Conservation (phyloP, 2,797 vertebrate genomes). For the Distichodus sexfasciatus region DNA sequence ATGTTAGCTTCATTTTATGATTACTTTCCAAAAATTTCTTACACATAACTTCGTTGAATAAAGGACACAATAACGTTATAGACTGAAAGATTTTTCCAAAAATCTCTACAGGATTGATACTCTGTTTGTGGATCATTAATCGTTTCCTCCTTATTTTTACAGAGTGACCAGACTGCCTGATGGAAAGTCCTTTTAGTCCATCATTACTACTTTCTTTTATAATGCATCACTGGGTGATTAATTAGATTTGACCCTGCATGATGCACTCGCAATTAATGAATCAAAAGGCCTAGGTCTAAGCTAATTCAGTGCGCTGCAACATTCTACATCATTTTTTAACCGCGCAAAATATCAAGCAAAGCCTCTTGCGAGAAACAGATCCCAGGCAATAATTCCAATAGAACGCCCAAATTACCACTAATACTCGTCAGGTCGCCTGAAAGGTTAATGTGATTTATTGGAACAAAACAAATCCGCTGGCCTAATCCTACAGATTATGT, state of each 20-base stretch:
- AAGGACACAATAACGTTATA: too few relatives aligned
- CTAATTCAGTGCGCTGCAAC: slow-evolving; percentile 35
- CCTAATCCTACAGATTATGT: slow-evolving; percentile 35
- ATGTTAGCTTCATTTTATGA: too few relatives aligned
- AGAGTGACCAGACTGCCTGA: neutral
- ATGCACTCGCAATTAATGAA: slow-evolving; percentile 40
- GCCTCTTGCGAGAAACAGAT: slow-evolving; percentile 32
- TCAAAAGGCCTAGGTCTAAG: slow-evolving; percentile 31
- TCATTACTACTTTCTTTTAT: slow-evolving; percentile 31
- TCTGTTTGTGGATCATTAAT: slow-evolving; percentile 7
- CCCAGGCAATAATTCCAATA: slow-evolving; percentile 39
- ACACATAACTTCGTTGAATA: too few relatives aligned
- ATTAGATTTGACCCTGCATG: slow-evolving; percentile 39
- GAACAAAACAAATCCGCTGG: slow-evolving; percentile 40
- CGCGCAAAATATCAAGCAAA: slow-evolving; percentile 29
- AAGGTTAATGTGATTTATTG: slow-evolving; percentile 46
- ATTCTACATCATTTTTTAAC: slow-evolving; percentile 28
- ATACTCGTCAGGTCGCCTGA: slow-evolving; percentile 38
- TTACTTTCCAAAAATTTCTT: too few relatives aligned
- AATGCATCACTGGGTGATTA: slow-evolving; percentile 33
- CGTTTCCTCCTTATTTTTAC: neutral
- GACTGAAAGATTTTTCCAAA: too few relatives aligned
- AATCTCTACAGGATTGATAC: too few relatives aligned
- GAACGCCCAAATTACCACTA: slow-evolving; percentile 41
- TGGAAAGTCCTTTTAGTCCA: slow-evolving; percentile 19